Evolutionary conservation across 2,888 invertebrate genomes (phyloP).

Genomic region (Mythimna lalbum): DNA sequence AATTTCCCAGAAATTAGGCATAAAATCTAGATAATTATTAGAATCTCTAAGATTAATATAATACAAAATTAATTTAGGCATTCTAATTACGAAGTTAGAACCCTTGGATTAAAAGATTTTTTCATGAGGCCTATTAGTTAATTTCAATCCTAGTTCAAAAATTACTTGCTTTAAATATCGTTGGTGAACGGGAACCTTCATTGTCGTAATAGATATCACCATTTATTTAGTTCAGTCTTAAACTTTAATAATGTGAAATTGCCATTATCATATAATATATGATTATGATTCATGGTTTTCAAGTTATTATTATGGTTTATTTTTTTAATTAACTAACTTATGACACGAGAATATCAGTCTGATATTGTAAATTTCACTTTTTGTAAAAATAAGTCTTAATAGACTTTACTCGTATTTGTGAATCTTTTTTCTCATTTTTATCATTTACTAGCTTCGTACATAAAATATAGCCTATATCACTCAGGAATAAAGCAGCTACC

Average conservation of each 20-base stretch:
- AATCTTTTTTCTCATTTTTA: no score
- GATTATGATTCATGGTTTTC: no score
- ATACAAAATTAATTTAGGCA: background rate
- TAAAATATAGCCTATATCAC: no score
- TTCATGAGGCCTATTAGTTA: background rate
- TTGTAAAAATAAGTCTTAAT: background rate
- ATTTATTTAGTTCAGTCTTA: no score
- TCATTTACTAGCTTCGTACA: no score
- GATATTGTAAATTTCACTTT: background rate
- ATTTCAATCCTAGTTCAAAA: background rate
- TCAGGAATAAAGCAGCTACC: no score
- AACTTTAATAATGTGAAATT: no score
- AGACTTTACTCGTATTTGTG: no score
- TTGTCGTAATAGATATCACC: no score
- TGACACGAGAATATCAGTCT: background rate
- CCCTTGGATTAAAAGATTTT: background rate
- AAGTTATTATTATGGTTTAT: background rate
- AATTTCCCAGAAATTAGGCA: slow-evolving; percentile 26
- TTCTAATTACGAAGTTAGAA: background rate
- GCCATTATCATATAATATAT: no score
- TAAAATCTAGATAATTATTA: background rate
- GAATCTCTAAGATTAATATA: background rate
- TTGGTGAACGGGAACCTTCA: no score
- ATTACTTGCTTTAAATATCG: background rate
- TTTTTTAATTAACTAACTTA: background rate